phyloP scores from a whole-genome alignment of 2,797 vertebrate species.

The Coregonus sp. region DNA sequence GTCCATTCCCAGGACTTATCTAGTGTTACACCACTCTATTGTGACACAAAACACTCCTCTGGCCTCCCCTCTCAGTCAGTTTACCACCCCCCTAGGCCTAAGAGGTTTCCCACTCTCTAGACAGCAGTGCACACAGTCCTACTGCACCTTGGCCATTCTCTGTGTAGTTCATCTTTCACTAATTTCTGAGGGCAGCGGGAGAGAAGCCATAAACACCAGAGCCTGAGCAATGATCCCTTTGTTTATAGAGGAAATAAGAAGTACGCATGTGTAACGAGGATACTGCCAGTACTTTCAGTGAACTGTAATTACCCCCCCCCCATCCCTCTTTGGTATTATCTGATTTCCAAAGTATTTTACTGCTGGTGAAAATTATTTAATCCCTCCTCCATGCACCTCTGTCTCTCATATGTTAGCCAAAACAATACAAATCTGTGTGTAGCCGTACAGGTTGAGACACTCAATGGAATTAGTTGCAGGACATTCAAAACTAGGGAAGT shows the following conservation, averaged over 20 bases:
- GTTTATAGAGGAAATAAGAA: constrained; percentile 69
- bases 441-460: background rate
- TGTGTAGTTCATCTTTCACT: constrained; percentile 43
- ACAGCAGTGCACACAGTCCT: background rate
- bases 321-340: constrained; percentile 55
- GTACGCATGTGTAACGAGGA: constrained; percentile 62
- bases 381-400: constrained; percentile 37
- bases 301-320: constrained; percentile 64
- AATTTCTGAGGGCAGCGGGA: constrained; percentile 57
- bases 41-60: constrained; percentile 14
- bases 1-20: constrained; percentile 4
- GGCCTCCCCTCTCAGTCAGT: constrained; percentile 1
- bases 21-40: constrained; percentile 18
- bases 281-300: constrained; percentile 62
- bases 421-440: background rate
- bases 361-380: constrained; percentile 42
- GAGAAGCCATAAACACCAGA: constrained; percentile 65
- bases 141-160: constrained; percentile 28
- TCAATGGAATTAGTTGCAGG: too few relatives aligned
- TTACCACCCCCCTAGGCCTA: constrained; percentile 8
- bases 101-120: constrained; percentile 2
- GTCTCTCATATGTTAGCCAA: background rate
- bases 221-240: constrained; percentile 69
- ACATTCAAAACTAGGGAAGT: too few relatives aligned
- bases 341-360: constrained; percentile 49